Conservation (phyloP, 1,140 invertebrate genomes). For the Hydropsyche tenuis region DNA sequence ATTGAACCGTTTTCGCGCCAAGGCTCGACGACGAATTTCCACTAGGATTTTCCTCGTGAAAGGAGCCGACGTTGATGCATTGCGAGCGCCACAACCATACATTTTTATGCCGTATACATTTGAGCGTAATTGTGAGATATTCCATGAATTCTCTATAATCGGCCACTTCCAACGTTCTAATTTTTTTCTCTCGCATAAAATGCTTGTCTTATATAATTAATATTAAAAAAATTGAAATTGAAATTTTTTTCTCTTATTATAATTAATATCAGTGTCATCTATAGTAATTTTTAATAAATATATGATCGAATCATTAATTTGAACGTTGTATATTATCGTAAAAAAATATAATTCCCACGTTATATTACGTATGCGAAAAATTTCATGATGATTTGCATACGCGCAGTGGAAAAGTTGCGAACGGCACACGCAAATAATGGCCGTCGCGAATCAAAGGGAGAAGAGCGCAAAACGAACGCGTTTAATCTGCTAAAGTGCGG, state of each 20-base stretch:
- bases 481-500: conserved; percentile 17
- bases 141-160: too few relatives aligned
- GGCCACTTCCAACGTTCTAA: too few relatives aligned
- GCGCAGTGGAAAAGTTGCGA: not conserved
- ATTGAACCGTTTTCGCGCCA: conserved; percentile 31
- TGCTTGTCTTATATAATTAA: too few relatives aligned
- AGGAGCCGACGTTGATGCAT: conserved; percentile 26
- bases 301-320: not conserved
- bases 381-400: not conserved
- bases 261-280: too few relatives aligned
- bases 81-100: not conserved
- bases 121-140: too few relatives aligned
- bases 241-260: too few relatives aligned
- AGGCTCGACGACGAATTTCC: conserved; percentile 19
- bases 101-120: too few relatives aligned
- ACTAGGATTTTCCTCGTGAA: conserved; percentile 8
- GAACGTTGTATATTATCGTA: not conserved
- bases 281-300: not conserved
- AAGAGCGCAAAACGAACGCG: not conserved
- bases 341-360: too few relatives aligned
- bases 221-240: too few relatives aligned
- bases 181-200: too few relatives aligned
- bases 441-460: conserved; percentile 1
- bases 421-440: conserved; percentile 8
- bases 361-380: too few relatives aligned